Percentiles rank a stretch among this genome's conserved stretches.
Evolutionary conservation across 2,797 vertebrate genomes (phyloP).

Genomic region (Chelmon rostratus): DNA sequence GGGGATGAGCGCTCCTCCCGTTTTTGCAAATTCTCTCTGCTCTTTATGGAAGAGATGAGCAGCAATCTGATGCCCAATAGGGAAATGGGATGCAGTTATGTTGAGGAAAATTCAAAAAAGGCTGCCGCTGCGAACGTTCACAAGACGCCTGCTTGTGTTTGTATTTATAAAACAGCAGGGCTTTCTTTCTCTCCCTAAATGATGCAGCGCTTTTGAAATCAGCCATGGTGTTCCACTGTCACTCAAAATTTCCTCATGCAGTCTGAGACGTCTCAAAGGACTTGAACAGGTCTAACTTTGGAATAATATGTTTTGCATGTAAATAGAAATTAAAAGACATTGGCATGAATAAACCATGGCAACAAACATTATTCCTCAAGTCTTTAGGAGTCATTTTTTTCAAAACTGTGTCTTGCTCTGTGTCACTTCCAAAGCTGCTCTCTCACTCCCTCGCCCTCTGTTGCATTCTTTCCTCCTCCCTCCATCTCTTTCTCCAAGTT

Average conservation of each 20-base stretch:
- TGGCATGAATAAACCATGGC: slow-evolving; percentile 61
- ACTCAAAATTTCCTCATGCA: slow-evolving; percentile 54
- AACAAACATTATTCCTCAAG: slow-evolving; percentile 35
- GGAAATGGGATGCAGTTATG: slow-evolving; percentile 70
- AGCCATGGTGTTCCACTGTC: slow-evolving; percentile 50
- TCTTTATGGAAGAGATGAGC: slow-evolving; percentile 79
- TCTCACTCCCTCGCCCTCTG: slow-evolving; percentile 44
- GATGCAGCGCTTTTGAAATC: slow-evolving; percentile 52
- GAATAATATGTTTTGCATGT: slow-evolving; percentile 57
- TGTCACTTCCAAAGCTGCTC: slow-evolving; percentile 55
- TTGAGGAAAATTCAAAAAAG: slow-evolving; percentile 67
- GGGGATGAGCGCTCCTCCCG: slow-evolving; percentile 75
- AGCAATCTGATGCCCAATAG: slow-evolving; percentile 70
- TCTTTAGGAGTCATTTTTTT: slow-evolving; percentile 35
- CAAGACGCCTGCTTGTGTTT: slow-evolving; percentile 62
- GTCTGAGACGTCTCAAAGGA: slow-evolving; percentile 50
- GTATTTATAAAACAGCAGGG: slow-evolving; percentile 61
- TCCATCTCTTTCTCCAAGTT: slow-evolving; percentile 49
- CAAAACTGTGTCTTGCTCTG: neutral
- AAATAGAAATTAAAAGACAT: slow-evolving; percentile 65
- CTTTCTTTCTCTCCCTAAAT: slow-evolving; percentile 48
- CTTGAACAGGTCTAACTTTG: slow-evolving; percentile 25
- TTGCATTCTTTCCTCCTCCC: slow-evolving; percentile 36
- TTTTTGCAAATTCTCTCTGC: slow-evolving; percentile 78
- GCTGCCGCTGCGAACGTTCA: slow-evolving; percentile 31